Evolutionary conservation across 2,797 vertebrate genomes (phyloP).

Genomic region (Heteromormyrus szaboi): DNA sequence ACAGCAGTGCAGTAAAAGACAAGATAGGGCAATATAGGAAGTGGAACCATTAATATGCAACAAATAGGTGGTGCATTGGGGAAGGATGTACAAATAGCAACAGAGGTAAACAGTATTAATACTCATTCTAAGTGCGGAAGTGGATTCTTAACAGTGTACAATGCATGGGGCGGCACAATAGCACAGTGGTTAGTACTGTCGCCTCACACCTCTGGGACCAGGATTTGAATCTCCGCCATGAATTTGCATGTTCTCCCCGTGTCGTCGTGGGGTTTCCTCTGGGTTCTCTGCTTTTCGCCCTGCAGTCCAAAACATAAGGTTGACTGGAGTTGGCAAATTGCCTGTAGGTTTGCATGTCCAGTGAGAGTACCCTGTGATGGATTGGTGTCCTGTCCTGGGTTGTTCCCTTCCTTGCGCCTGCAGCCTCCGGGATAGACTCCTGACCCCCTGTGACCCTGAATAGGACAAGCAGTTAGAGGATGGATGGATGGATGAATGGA

Average conservation of each 20-base stretch:
- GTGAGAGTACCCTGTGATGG: neutral
- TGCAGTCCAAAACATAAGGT: neutral
- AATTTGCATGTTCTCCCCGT: neutral
- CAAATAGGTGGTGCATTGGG: neutral
- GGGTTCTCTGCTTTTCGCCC: neutral
- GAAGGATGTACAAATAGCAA: neutral
- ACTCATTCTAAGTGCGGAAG: neutral
- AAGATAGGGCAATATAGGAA: neutral
- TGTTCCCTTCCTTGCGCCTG: neutral
- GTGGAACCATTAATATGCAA: neutral
- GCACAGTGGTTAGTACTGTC: neutral
- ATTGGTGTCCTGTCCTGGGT: neutral
- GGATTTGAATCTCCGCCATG: neutral
- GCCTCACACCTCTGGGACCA: neutral
- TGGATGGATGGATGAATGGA: neutral
- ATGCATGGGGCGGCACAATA: neutral
- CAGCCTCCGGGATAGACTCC: neutral
- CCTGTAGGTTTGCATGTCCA: neutral
- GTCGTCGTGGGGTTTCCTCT: neutral
- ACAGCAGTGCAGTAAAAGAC: neutral
- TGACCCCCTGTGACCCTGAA: neutral
- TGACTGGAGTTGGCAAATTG: neutral
- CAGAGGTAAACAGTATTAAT: neutral
- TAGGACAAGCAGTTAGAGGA: neutral
- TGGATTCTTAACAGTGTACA: neutral